phyloP scores from a whole-genome alignment of 2,888 invertebrate species.

The Scaptomyza polygonia region DNA sequence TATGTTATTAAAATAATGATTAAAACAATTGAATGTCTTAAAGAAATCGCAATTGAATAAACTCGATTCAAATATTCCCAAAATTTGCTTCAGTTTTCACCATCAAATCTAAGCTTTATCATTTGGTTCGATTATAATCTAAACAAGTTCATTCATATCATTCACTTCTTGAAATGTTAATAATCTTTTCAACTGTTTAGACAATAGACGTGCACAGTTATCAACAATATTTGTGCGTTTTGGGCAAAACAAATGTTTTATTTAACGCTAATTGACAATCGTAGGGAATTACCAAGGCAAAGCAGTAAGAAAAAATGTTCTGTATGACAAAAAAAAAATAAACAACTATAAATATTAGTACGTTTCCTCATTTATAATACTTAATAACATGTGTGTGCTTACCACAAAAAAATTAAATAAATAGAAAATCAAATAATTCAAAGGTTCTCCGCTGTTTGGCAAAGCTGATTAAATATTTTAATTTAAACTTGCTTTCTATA shows the following conservation, averaged over 20 bases:
- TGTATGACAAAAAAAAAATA: neutral
- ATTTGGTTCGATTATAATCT: too few relatives aligned
- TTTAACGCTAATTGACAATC: constrained; percentile 70
- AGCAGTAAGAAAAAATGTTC: neutral
- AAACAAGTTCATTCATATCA: neutral
- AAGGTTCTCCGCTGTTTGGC: constrained; percentile 26
- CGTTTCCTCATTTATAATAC: constrained; percentile 10
- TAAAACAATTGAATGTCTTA: too few relatives aligned
- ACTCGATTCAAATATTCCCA: too few relatives aligned
- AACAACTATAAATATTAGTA: constrained; percentile 33
- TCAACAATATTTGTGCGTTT: constrained; percentile 25
- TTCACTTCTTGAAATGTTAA: neutral
- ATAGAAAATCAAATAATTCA: constrained; percentile 18
- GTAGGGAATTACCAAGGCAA: constrained; percentile 14
- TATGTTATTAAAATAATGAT: neutral
- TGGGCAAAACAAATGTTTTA: constrained; percentile 29
- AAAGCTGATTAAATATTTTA: constrained; percentile 76
- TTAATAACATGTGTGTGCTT: constrained; percentile 36
- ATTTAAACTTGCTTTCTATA: constrained; percentile 71
- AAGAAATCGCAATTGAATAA: too few relatives aligned
- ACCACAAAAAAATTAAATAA: neutral
- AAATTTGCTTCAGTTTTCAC: too few relatives aligned
- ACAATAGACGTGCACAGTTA: constrained; percentile 20
- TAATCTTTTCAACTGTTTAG: neutral
- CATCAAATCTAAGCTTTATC: too few relatives aligned